Evolutionary conservation across 2,113 vertebrate genomes (phyloP).

Genomic region (Sialia sialis): DNA sequence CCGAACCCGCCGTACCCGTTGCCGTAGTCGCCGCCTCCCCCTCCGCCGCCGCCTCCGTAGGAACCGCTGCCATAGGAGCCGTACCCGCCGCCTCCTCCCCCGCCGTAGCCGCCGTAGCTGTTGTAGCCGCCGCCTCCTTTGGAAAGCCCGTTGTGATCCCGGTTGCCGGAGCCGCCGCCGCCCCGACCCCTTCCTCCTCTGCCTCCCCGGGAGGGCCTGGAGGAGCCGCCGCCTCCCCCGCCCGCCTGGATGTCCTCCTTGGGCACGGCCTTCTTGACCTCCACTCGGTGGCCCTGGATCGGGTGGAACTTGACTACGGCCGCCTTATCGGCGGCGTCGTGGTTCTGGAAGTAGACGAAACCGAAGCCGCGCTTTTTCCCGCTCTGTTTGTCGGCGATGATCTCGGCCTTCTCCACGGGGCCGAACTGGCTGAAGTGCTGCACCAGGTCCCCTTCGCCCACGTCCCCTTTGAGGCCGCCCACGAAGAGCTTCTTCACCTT

Average conservation of each 20-base stretch:
- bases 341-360: slow-evolving; percentile 92
- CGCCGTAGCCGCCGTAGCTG: slow-evolving; percentile 83
- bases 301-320: slow-evolving; percentile 93
- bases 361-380: slow-evolving; percentile 96
- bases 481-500: slow-evolving; percentile 98
- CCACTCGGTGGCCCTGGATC: slow-evolving; percentile 89
- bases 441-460: slow-evolving; percentile 85
- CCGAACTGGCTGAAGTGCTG: slow-evolving; percentile 92
- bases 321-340: slow-evolving; percentile 93
- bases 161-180: slow-evolving; percentile 73
- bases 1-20: slow-evolving; percentile 93
- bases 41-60: slow-evolving; percentile 75
- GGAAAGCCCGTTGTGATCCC: slow-evolving; percentile 80
- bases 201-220: slow-evolving; percentile 73
- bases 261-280: slow-evolving; percentile 92
- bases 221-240: slow-evolving; percentile 72
- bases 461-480: slow-evolving; percentile 92
- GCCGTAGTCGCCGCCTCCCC: slow-evolving; percentile 83
- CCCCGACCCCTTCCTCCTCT: slow-evolving; percentile 78
- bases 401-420: slow-evolving; percentile 91
- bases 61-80: slow-evolving; percentile 72
- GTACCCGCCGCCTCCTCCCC: slow-evolving; percentile 69
- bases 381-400: slow-evolving; percentile 93
- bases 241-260: slow-evolving; percentile 85
- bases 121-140: slow-evolving; percentile 83